Conservation (phyloP, 2,797 vertebrate genomes). For the Coccyzus lansbergi region DNA sequence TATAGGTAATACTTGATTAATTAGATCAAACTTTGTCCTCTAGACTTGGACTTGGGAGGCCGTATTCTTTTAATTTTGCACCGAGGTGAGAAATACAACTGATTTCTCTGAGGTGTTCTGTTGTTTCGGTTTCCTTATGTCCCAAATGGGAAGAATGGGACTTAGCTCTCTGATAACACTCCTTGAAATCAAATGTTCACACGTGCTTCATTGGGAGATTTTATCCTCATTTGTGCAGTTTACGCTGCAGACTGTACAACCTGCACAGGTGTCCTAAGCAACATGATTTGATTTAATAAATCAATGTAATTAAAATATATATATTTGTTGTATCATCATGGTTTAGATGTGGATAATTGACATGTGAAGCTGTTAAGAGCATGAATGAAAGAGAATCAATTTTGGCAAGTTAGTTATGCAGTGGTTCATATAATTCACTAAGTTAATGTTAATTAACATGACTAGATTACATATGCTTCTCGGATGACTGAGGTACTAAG, state of each 20-base stretch:
- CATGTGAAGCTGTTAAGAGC: neutral
- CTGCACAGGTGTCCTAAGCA: neutral
- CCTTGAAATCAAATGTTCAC: neutral
- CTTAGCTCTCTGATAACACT: neutral
- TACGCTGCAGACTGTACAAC: neutral
- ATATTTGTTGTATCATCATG: neutral
- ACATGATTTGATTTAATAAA: constrained; percentile 2
- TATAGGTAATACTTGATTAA: constrained; percentile 28
- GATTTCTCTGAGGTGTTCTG: neutral
- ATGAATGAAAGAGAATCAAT: constrained; percentile 23
- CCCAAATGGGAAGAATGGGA: neutral
- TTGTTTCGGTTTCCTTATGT: neutral
- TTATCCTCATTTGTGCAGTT: neutral
- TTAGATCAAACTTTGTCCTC: constrained; percentile 31
- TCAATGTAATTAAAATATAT: neutral
- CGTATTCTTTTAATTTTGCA: neutral
- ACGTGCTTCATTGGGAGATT: constrained; percentile 15
- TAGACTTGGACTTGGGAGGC: neutral
- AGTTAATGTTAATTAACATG: constrained; percentile 21
- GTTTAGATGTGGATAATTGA: neutral
- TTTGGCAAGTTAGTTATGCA: constrained; percentile 6
- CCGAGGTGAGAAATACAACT: neutral
- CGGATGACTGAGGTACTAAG: neutral
- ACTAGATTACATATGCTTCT: neutral
- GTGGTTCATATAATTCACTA: neutral